Percentiles rank a stretch among this genome's conserved stretches.
phyloP scores from a whole-genome alignment of 2,113 vertebrate species.

The Ammodytes dubius region DNA sequence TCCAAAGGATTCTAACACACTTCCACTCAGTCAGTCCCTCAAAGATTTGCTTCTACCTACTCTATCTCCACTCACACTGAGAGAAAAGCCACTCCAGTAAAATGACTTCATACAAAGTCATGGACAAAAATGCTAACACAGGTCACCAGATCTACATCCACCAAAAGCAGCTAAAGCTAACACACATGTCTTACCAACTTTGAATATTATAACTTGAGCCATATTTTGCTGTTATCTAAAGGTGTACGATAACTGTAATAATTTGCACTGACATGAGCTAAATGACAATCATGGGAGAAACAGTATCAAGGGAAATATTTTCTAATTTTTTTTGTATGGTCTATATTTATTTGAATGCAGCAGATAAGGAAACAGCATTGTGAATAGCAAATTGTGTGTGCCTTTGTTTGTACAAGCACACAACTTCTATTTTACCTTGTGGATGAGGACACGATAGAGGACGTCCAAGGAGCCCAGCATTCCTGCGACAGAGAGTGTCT shows the following conservation, averaged over 20 bases:
- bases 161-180: background rate
- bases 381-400: background rate
- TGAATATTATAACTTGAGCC: background rate
- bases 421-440: conserved; percentile 75
- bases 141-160: background rate
- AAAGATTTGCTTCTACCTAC: background rate
- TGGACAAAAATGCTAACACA: background rate
- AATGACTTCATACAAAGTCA: background rate
- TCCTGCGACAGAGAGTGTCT: conserved; percentile 46
- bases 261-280: background rate
- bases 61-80: background rate
- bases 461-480: conserved; percentile 85
- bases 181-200: background rate
- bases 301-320: background rate
- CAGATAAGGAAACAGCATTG: background rate
- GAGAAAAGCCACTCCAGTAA: background rate
- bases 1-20: background rate
- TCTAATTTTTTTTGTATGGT: background rate
- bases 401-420: background rate
- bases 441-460: conserved; percentile 83
- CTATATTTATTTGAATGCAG: background rate
- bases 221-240: background rate
- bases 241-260: background rate
- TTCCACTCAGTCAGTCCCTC: background rate
- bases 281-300: background rate